These are phyloP conservation scores for Pseudoips prasinana DNA, from an alignment of 2,888 invertebrate genomes.

Conservation along the genomic window DNA sequence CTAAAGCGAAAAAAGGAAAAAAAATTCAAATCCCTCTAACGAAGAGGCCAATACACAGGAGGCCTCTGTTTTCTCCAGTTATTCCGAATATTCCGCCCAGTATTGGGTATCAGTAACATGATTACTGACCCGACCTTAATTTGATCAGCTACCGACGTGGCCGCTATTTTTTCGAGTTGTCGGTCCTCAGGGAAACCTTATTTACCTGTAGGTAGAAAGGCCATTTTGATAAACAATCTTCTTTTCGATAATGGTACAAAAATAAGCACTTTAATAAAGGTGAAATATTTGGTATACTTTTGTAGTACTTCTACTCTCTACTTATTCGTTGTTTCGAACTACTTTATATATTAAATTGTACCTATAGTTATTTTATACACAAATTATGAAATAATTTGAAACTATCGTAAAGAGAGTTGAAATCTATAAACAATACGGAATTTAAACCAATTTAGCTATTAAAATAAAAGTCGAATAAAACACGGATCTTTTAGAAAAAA, in stretches of 20 bases:
- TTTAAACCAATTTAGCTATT: slow-evolving; percentile 13
- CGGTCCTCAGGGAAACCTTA: slow-evolving; percentile 49
- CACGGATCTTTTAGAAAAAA: slow-evolving; percentile 27
- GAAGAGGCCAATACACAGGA: slow-evolving; percentile 74
- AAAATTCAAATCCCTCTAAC: slow-evolving; percentile 77
- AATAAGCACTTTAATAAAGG: slow-evolving; percentile 17
- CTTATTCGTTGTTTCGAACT: too few species aligned
- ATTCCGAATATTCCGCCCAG: slow-evolving; percentile 65
- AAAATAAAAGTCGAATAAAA: slow-evolving; percentile 22
- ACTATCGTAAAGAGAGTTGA: too few species aligned
- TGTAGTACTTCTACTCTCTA: too few species aligned
- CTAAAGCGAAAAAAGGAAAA: slow-evolving; percentile 56
- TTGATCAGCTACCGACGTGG: slow-evolving; percentile 65
- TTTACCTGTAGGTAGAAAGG: slow-evolving; percentile 49
- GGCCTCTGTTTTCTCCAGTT: slow-evolving; percentile 69
- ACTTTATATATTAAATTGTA: too few species aligned
- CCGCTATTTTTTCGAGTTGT: slow-evolving; percentile 58
- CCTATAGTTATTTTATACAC: too few species aligned
- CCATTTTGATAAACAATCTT: slow-evolving; percentile 30
- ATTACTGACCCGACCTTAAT: slow-evolving; percentile 80
- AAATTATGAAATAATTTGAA: too few species aligned
- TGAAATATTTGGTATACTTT: too few species aligned
- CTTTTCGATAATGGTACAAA: slow-evolving; percentile 20
- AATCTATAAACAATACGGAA: slow-evolving; percentile 10
- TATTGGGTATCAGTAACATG: slow-evolving; percentile 78